A percentile compares a stretch with the other conserved stretches of the same genome.
Evolutionary conservation across 2,797 vertebrate species (phyloP).

Genomic region (Meriones psammophilus): DNA sequence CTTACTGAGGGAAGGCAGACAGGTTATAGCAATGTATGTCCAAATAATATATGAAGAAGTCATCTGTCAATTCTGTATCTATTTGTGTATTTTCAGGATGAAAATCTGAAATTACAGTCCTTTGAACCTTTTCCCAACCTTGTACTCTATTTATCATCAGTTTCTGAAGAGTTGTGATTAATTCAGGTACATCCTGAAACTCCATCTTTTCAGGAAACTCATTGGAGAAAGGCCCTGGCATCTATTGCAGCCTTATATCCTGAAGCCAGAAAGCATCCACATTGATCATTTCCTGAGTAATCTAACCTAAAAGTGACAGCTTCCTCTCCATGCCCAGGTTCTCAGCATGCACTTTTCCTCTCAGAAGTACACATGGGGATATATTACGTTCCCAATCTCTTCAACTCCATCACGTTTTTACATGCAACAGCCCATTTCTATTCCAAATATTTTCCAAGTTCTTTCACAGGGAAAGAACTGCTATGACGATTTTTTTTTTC

Average conservation of each 20-base stretch:
- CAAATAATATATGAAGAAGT: constrained; percentile 20
- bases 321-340: not conserved
- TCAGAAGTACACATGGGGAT: not conserved
- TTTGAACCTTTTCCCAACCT: not conserved
- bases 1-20: not conserved
- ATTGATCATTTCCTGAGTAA: constrained; percentile 22
- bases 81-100: not conserved
- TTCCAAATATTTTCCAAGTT: constrained; percentile 21
- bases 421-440: not conserved
- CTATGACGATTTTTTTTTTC: not conserved
- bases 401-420: not conserved
- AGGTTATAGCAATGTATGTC: not conserved
- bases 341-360: not conserved
- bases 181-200: constrained; percentile 36
- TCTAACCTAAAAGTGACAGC: not conserved
- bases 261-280: constrained; percentile 29
- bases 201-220: constrained; percentile 41
- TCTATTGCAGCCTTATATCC: not conserved
- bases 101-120: constrained; percentile 16
- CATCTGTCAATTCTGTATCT: not conserved
- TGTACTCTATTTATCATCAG: not conserved
- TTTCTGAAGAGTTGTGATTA: not conserved
- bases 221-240: not conserved
- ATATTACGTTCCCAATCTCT: not conserved
- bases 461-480: not conserved